phyloP scores from a whole-genome alignment of 2,888 invertebrate species.

The Noctuana brunneofusca region DNA sequence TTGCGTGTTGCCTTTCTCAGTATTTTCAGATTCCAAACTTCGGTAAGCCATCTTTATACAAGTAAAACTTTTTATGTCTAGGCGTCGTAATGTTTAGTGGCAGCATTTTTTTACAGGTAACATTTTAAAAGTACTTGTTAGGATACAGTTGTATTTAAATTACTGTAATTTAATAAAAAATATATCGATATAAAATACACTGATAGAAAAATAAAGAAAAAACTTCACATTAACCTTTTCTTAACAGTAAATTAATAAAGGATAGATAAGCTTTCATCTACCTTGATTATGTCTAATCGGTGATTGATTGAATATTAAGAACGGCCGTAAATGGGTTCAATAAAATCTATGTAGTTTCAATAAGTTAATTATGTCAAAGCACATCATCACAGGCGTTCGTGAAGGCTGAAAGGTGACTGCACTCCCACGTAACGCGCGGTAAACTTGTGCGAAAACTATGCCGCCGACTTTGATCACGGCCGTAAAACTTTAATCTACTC shows the following conservation, averaged over 20 bases:
- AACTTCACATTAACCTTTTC: too few relatives aligned
- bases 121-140: neutral
- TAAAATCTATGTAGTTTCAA: neutral
- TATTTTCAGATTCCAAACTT: constrained; percentile 20
- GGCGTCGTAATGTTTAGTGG: neutral
- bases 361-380: constrained; percentile 3
- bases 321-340: neutral
- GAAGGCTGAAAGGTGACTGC: constrained; percentile 69
- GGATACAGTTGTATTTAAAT: neutral
- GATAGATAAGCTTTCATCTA: too few relatives aligned
- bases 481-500: constrained; percentile 52
- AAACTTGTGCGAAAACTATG: constrained; percentile 61
- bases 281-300: too few relatives aligned
- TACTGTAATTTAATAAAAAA: neutral
- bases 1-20: constrained; percentile 21
- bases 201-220: too few relatives aligned
- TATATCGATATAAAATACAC: too few relatives aligned
- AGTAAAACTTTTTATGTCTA: neutral
- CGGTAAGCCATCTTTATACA: constrained; percentile 8
- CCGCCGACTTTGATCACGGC: constrained; percentile 52
- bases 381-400: constrained; percentile 38
- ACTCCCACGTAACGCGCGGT: constrained; percentile 61
- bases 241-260: too few relatives aligned
- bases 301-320: too few relatives aligned
- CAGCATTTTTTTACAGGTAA: neutral